Evolutionary conservation across 2,888 invertebrate genomes (phyloP).

Genomic region (Platycheirus rosarum): DNA sequence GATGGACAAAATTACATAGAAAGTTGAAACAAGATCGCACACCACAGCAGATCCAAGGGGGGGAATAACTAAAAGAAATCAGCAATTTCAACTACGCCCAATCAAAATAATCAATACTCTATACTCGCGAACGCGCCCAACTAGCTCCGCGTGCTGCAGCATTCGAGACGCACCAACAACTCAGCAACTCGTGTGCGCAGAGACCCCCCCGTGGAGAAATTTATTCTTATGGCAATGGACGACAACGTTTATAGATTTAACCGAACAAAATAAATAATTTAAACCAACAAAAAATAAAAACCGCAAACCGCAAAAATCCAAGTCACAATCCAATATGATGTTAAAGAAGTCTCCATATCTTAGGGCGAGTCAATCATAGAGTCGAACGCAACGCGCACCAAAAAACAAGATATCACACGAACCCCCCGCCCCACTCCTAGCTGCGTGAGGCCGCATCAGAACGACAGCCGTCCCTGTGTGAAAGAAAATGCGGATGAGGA

Average conservation of each 20-base stretch:
- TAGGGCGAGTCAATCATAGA: conserved; percentile 69
- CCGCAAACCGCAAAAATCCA: too few species aligned
- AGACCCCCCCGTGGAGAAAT: conserved; percentile 69
- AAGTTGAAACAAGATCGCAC: conserved; percentile 60
- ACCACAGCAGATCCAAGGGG: conserved; percentile 4
- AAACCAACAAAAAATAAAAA: conserved; percentile 28
- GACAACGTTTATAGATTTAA: conserved; percentile 73
- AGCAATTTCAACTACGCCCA: conserved; percentile 49
- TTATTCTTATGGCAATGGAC: conserved; percentile 69
- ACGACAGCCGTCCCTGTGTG: conserved; percentile 6
- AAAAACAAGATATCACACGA: conserved; percentile 28
- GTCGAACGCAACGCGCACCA: conserved; percentile 33
- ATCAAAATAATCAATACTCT: conserved; percentile 70
- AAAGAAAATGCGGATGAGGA: conserved; percentile 50
- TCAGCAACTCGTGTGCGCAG: background rate
- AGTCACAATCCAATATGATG: conserved; percentile 34
- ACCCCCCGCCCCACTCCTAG: background rate
- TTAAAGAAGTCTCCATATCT: conserved; percentile 45
- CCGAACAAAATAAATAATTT: conserved; percentile 73
- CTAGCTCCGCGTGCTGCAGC: background rate
- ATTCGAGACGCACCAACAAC: background rate
- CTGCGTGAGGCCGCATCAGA: conserved; percentile 52
- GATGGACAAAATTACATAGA: conserved; percentile 27
- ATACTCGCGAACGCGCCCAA: conserved; percentile 42
- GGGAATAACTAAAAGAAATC: conserved; percentile 37